Evolutionary conservation across 64 coral and sea anemone genomes (phyloP).

Genomic region (Astreopora myriophthalma): DNA sequence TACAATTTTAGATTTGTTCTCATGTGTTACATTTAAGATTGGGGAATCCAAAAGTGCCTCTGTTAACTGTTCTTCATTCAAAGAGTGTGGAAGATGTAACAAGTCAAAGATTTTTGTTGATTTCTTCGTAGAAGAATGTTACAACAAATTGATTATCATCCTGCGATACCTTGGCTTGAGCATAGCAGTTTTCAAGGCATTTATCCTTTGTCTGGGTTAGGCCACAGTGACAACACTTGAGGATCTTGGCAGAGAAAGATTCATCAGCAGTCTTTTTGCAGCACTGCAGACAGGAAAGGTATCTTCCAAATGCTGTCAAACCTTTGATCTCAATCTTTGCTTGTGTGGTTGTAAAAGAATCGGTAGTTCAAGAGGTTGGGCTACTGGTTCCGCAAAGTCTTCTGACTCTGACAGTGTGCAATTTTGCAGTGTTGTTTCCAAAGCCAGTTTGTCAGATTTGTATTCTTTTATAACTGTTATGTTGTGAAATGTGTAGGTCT

Average conservation of each 20-base stretch:
- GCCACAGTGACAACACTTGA: conserved; percentile 37
- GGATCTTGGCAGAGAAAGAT: conserved; percentile 29
- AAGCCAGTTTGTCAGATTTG: conserved; percentile 45
- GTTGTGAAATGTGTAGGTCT: conserved; percentile 54
- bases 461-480: conserved; percentile 58
- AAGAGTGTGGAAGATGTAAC: conserved; percentile 3
- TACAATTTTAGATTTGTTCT: conserved; percentile 62
- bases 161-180: conserved; percentile 5
- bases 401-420: conserved; percentile 7
- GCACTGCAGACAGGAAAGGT: conserved; percentile 31
- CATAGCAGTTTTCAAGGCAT: conserved; percentile 39
- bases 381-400: conserved; percentile 32
- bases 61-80: conserved; percentile 51
- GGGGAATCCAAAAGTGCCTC: conserved; percentile 35
- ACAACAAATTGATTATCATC: conserved; percentile 36
- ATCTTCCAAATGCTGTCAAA: conserved; percentile 18
- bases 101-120: conserved; percentile 39
- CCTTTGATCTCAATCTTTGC: conserved; percentile 30
- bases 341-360: conserved; percentile 30
- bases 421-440: conserved; percentile 52
- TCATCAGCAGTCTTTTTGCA: conserved; percentile 52
- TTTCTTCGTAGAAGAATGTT: conserved; percentile 50
- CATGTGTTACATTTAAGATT: conserved; percentile 38
- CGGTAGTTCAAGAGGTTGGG: conserved; percentile 41
- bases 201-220: conserved; percentile 47